phyloP scores from a whole-genome alignment of 2,888 invertebrate genomes.

The Ophion costatus region DNA sequence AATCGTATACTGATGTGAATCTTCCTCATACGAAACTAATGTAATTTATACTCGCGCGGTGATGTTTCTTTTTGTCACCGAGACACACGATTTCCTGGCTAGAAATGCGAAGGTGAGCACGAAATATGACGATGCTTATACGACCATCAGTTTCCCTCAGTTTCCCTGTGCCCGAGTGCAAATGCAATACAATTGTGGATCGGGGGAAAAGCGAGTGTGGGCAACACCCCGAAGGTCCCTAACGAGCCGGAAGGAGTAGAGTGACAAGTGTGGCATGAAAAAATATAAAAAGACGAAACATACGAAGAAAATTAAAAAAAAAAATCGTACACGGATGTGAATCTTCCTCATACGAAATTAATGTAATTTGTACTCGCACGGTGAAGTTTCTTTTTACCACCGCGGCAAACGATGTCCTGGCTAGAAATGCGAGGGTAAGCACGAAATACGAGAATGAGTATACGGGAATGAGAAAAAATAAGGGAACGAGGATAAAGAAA shows the following conservation, averaged over 20 bases:
- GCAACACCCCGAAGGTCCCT: too few species aligned
- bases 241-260: too few species aligned
- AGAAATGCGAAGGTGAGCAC: not conserved
- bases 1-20: too few species aligned
- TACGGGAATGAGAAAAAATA: slow-evolving; percentile 1
- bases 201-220: too few species aligned
- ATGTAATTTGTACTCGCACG: not conserved
- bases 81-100: not conserved
- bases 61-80: not conserved
- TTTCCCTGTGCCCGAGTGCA: too few species aligned
- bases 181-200: too few species aligned
- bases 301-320: too few species aligned
- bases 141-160: too few species aligned
- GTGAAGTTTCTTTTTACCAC: not conserved
- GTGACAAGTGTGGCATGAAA: too few species aligned
- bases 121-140: not conserved
- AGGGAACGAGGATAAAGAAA: slow-evolving; percentile 29
- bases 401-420: not conserved
- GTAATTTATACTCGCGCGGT: not conserved
- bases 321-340: too few species aligned
- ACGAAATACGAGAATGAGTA: not conserved
- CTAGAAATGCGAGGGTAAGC: not conserved
- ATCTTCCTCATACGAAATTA: not conserved
- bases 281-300: too few species aligned
- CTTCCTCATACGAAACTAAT: not conserved